Base-by-base conservation (phyloP, 1,140 invertebrate genomes). In the Drosophila grimshawi region DNA sequence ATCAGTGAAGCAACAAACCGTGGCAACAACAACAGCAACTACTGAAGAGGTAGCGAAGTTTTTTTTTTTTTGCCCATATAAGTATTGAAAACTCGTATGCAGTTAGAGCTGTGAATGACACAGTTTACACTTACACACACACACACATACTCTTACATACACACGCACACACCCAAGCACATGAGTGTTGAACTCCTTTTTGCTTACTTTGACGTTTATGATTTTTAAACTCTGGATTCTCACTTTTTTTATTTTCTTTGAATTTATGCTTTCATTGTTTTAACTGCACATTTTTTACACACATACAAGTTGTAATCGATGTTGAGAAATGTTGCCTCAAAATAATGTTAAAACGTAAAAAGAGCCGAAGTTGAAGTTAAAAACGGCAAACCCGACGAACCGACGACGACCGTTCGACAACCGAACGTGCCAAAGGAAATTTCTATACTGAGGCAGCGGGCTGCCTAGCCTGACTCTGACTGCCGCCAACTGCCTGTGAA, bases 1-100 rank as follows among this genome's bases (percentile, higher is more conserved):
- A 89, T 89, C 85, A 89, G 85, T 89, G 85, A 89, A 89, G 85
- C 85, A 89, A 89, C 86, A 89, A 89, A 89, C 81, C 81, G 81
- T 90, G 80, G 86, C 81, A 86, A 66, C 60, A 69, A 51, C 80
- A 72, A 51, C 62, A 67, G 56, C 65, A 78, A 76, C 43, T 76
- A 66, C 67, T 76, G 81, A 78, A 82, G 76, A 80, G 59, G 64
- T 73, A 65, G 67, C 76, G 61, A 61, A 70, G 60, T 37, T 35
- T 65, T 64, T 71, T 30, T 52, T 45, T 55, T 63, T 70, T 56
- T 62, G 39, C 45, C 39, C 52, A 39, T 66, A 66, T 56, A 57
- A 30, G 52, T 59, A 70, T 75, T 57, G 53, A 76, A 86, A 86
- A 86, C 83, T 81, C 60, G 83, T 76, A 78, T 86, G 82, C 79